Evolutionary conservation across 2,797 vertebrate genomes (phyloP), one percentile per base, ranked within the genome.

Genomic region (Tangara arthus): DNA sequence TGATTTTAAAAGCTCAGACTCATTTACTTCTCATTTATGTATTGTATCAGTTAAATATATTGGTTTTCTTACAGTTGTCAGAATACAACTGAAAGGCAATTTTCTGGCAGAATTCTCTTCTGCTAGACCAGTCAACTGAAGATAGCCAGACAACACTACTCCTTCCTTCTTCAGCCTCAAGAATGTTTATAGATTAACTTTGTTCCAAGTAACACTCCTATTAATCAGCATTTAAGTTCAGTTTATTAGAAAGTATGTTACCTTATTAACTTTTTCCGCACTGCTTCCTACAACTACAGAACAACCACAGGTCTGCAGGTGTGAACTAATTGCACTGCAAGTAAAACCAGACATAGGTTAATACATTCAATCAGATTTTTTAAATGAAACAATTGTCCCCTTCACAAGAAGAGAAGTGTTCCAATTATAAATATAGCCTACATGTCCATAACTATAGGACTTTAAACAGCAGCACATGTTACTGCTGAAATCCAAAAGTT

Each of bases 261-360:
- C 99, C 99, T 99, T 99, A 96, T 99, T 99, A 75, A 99, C 98
- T 98, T 99, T 99, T 94, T 99, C 99, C 81, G 99, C 98, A 50
- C 99, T 99, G 98, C 99, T 99, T 94, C 99, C 99, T 87, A 99
- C 98, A 16, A 99, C 99, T 30, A 99, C 98, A 26, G 99, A 99
- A 93, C 99, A 99, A 97, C 99, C 99, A 69, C 99, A 99, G 19
- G 99, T 99, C 97, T 99, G 99, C 77, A 99, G 97, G 96, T 99
- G 99, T 95, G 99, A 99, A 97, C 99, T 99, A 97, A 99, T 98
- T 81, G 99, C 99, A 97, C 99, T 99, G 96, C 69, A 94, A 95
- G 89, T 87, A 60, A 87, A 96, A 93, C 57, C 46, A 91, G 82
- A 92, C 9, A 55, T 0, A 55, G 11, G 39, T 90, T 44, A 79